Evolutionary conservation across 2,113 vertebrate species (phyloP).

Genomic region (Grammomys dolichurus): DNA sequence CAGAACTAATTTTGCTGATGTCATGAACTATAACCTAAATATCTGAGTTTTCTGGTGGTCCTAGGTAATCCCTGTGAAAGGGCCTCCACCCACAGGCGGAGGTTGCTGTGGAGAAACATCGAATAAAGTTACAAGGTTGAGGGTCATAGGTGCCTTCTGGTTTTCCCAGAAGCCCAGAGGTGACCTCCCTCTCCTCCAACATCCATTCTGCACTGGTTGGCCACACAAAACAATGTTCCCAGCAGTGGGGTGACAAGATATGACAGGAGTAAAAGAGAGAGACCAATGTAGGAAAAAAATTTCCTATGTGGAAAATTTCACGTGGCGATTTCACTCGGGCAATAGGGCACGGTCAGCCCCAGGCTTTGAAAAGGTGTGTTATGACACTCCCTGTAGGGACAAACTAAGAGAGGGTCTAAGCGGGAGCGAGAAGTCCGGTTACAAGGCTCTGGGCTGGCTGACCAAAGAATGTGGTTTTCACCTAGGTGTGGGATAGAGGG

Average conservation of each 20-base stretch:
- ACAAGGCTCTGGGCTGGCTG: background rate
- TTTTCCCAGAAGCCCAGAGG: background rate
- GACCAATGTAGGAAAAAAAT: background rate
- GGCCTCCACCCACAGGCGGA: background rate
- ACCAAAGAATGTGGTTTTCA: background rate
- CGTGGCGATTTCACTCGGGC: background rate
- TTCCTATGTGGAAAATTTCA: too few relatives aligned
- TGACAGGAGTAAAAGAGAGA: background rate
- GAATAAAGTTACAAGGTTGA: background rate
- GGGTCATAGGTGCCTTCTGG: background rate
- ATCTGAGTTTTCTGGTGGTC: background rate
- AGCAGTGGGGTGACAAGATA: background rate
- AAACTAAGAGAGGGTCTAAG: background rate
- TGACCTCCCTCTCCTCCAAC: background rate
- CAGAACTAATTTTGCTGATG: background rate
- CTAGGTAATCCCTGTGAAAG: background rate
- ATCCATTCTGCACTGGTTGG: background rate
- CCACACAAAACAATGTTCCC: background rate
- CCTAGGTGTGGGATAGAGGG: background rate
- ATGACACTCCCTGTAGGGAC: background rate
- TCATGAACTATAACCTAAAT: background rate
- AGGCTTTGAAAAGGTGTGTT: background rate
- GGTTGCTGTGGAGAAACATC: background rate
- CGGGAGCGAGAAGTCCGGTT: background rate
- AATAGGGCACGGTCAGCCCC: background rate